Percentiles rank a stretch among this genome's conserved stretches.
Conservation (phyloP, 1,140 invertebrate species). For the Drosophila sucinea region DNA sequence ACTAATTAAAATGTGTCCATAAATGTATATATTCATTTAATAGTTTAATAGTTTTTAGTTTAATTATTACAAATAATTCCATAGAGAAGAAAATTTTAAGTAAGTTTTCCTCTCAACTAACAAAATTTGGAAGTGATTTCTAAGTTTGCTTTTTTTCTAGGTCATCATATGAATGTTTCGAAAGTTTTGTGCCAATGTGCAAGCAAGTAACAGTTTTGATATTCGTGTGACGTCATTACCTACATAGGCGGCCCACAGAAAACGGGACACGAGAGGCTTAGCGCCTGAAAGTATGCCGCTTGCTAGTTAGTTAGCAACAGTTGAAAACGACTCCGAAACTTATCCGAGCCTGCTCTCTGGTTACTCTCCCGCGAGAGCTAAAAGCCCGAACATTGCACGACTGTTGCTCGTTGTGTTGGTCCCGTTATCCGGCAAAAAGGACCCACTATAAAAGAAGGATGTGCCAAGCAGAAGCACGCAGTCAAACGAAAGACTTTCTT, state of each 20-base stretch:
- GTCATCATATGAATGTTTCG: not conserved
- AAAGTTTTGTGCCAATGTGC: constrained; percentile 36
- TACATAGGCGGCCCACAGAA: constrained; percentile 59
- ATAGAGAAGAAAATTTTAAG: too few relatives aligned
- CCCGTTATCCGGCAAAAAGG: not conserved
- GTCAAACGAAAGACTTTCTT: constrained; percentile 69
- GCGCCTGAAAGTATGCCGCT: constrained; percentile 64
- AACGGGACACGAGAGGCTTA: constrained; percentile 45
- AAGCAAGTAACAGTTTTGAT: constrained; percentile 40
- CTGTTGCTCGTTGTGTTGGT: not conserved
- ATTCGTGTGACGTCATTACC: constrained; percentile 69
- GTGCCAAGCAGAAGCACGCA: constrained; percentile 51
- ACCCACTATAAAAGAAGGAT: constrained; percentile 40
- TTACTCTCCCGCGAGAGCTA: constrained; percentile 39
- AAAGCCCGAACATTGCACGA: not conserved
- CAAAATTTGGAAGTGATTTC: not conserved
- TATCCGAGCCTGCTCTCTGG: constrained; percentile 43
- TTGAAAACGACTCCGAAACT: constrained; percentile 48
- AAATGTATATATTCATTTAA: too few relatives aligned
- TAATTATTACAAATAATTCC: too few relatives aligned
- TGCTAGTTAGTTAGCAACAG: constrained; percentile 72
- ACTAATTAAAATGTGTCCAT: too few relatives aligned
- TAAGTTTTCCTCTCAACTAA: too few relatives aligned
- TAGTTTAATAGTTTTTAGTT: too few relatives aligned
- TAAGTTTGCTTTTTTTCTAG: not conserved